Percentiles rank a stretch among this genome's conserved stretches.
Evolutionary conservation across 2,888 invertebrate species (phyloP).

Genomic region (Tachystola acroxantha): DNA sequence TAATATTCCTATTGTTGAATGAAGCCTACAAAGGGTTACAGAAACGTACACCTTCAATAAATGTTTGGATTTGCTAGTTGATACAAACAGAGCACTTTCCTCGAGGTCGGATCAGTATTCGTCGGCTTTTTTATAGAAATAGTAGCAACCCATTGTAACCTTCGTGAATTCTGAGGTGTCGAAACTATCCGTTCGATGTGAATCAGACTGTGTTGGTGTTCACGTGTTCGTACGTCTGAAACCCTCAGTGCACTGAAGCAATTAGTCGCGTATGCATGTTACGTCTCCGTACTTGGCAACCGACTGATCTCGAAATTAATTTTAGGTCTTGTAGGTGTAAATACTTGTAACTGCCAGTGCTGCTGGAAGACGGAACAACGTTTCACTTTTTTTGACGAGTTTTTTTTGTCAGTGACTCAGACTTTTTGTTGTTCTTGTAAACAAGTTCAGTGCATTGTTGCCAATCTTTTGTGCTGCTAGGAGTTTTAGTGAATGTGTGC

Average conservation of each 20-base stretch:
- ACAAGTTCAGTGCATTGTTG: constrained; percentile 2
- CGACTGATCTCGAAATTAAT: constrained; percentile 10
- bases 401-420: not conserved
- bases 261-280: constrained; percentile 49
- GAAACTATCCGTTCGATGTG: constrained; percentile 54
- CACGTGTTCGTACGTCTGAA: constrained; percentile 57
- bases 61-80: constrained; percentile 7
- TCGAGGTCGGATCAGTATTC: constrained; percentile 4
- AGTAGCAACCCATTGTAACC: constrained; percentile 29
- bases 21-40: not conserved
- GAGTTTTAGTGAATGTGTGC: not conserved
- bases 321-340: constrained; percentile 7
- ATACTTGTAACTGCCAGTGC: constrained; percentile 4
- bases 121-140: constrained; percentile 10
- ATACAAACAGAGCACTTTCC: constrained; percentile 5
- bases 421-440: not conserved
- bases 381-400: not conserved
- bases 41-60: not conserved
- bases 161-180: constrained; percentile 56
- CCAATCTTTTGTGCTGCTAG: not conserved
- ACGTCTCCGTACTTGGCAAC: constrained; percentile 47
- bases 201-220: constrained; percentile 61
- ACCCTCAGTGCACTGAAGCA: constrained; percentile 54
- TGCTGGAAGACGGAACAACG: constrained; percentile 5
- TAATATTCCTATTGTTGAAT: too few species aligned